Percentiles rank a stretch among this genome's conserved stretches.
Evolutionary conservation across 2,797 vertebrate species (phyloP).

Genomic region (Dromococcyx pavoninus): DNA sequence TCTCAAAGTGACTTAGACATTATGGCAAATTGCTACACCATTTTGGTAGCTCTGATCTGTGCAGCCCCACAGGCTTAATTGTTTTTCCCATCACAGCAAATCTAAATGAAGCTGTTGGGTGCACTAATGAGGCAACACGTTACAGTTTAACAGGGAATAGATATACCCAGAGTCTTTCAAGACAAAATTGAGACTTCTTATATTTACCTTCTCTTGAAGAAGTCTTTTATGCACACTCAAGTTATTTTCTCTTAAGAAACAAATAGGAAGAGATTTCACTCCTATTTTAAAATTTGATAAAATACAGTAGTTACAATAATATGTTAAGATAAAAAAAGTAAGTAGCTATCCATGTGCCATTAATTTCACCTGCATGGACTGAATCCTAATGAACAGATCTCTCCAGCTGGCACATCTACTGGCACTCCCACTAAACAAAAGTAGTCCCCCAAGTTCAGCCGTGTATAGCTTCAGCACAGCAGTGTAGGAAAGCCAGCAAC

Average conservation of each 20-base stretch:
- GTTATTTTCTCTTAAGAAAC: background rate
- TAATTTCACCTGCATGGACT: background rate
- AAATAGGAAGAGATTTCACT: background rate
- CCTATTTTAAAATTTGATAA: background rate
- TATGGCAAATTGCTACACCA: conserved; percentile 13
- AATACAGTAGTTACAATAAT: background rate
- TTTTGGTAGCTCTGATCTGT: conserved; percentile 36
- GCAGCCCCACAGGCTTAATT: conserved; percentile 21
- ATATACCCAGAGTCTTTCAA: background rate
- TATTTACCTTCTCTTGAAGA: background rate
- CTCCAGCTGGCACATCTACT: background rate
- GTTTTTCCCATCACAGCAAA: background rate
- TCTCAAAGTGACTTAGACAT: background rate
- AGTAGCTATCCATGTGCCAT: background rate
- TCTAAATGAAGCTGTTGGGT: background rate
- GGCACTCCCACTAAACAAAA: background rate
- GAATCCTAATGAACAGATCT: background rate
- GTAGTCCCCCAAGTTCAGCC: background rate
- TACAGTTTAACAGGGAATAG: background rate
- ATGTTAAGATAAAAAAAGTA: background rate
- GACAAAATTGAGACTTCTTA: background rate
- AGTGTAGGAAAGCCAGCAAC: background rate
- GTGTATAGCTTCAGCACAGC: background rate
- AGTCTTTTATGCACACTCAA: background rate
- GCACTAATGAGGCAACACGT: conserved; percentile 9